Evolutionary conservation across 2,113 vertebrate genomes (phyloP).

Genomic region (Mirza zaza): DNA sequence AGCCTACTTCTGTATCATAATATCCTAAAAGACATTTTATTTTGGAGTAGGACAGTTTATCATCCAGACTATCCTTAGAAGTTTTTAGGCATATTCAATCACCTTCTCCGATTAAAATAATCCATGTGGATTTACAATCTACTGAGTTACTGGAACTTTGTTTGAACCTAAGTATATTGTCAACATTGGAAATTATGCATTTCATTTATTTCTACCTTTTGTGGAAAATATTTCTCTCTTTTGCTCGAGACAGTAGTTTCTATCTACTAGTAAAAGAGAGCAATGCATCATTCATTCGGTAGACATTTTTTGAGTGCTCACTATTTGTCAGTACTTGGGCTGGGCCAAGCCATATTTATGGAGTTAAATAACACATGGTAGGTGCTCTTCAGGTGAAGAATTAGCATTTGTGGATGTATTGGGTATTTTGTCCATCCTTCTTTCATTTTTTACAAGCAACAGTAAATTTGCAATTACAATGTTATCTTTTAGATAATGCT

Average conservation of each 20-base stretch:
- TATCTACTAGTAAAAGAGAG: too few species aligned
- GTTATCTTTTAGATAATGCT: neutral
- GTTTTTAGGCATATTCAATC: neutral
- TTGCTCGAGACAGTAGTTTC: too few species aligned
- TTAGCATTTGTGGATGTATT: neutral
- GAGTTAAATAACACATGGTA: neutral
- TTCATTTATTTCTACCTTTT: neutral
- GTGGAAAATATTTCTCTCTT: neutral
- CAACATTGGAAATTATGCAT: neutral
- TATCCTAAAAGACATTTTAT: neutral
- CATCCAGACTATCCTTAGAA: neutral
- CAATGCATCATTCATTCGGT: neutral
- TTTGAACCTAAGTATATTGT: neutral
- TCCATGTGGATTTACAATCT: neutral
- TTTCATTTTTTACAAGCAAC: neutral
- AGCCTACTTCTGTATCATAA: neutral
- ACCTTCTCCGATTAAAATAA: constrained; percentile 1
- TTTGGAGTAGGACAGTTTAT: constrained; percentile 1
- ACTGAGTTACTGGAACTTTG: constrained; percentile 3
- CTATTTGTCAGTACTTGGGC: neutral
- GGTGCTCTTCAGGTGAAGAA: neutral
- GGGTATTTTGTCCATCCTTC: neutral
- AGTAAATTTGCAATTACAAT: neutral
- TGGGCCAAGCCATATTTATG: neutral
- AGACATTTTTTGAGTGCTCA: constrained; percentile 2